Percentiles rank a stretch among this genome's conserved stretches.
phyloP scores from a whole-genome alignment of 2,113 vertebrate species.

The Oryzias curvinotus region DNA sequence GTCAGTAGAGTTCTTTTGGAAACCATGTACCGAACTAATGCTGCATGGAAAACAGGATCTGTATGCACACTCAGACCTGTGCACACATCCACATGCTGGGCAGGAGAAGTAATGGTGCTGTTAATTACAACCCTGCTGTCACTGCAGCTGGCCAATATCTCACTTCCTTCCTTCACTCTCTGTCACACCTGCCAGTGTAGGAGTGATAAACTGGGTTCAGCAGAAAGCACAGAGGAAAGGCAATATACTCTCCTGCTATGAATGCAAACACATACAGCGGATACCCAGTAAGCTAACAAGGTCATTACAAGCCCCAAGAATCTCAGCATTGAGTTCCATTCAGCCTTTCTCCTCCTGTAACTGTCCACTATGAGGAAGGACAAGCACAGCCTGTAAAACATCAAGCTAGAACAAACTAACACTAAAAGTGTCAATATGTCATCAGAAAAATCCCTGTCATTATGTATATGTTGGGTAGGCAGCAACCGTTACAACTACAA shows the following conservation, averaged over 20 bases:
- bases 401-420: too few species aligned
- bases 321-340: constrained; percentile 40
- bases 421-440: too few species aligned
- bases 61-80: constrained; percentile 3
- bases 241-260: constrained; percentile 21
- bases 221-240: constrained; percentile 19
- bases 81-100: constrained; percentile 16
- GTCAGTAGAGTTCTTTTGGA: background rate
- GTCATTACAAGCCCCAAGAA: constrained; percentile 40
- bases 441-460: too few species aligned
- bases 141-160: constrained; percentile 47
- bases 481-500: too few species aligned
- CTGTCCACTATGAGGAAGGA: constrained; percentile 32
- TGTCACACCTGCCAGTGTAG: constrained; percentile 55
- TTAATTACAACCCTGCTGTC: constrained; percentile 57
- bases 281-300: constrained; percentile 46
- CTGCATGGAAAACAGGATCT: constrained; percentile 8
- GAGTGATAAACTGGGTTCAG: constrained; percentile 53
- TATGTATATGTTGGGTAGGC: too few species aligned
- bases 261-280: constrained; percentile 41
- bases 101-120: constrained; percentile 41
- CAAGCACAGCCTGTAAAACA: constrained; percentile 11
- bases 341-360: constrained; percentile 15
- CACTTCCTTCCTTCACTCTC: constrained; percentile 41
- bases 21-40: background rate